Evolutionary conservation across 2,797 vertebrate species (phyloP), one percentile per base, ranked within the genome.

Genomic region (Atherinosoma microstoma): DNA sequence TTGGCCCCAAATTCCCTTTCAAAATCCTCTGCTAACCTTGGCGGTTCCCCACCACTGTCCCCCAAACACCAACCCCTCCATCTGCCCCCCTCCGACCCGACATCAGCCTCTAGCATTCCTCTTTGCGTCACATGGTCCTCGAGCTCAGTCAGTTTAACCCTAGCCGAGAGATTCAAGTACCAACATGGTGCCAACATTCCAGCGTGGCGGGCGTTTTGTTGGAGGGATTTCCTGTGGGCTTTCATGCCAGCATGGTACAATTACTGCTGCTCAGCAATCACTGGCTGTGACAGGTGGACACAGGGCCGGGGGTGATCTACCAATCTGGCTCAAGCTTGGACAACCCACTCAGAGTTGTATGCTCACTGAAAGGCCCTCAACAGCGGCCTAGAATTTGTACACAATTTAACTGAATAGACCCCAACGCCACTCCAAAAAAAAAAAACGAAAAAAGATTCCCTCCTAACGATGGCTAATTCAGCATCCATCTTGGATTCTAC

Each of bases 201-300:
- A 87, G 88, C 64, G 56, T 76, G 81, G 84, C 80, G 64, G 83
- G 64, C 38, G 80, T 92, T 93, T 94, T 92, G 90, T 93, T 84
- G 71, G 62, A 90, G 89, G 91, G 91, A 93, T 95, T 94, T 95
- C 90, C 90, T 91, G 90, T 87, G 70, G 70, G 84, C 82, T 91
- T 89, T 91, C 75, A 79, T 89, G 85, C 84, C 89, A 87, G 88
- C 36, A 47, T 82, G 79, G 86, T 67, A 86, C 86, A 86, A 90
- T 93, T 89, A 90, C 77, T 83, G 79, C 84, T 65, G 76, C 82
- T 90, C 79, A 65, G 66, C 79, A 71, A 66, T 87, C 85, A 79
- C 83, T 5, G 72, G 68, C 80, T 67, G 70, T 83, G 85, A 89
- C 89, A 91, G 88, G 87, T 90, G 86, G 88, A 87, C 77, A 81